Conservation (phyloP, 2,888 invertebrate species). For the Dexiosoma caninum region DNA sequence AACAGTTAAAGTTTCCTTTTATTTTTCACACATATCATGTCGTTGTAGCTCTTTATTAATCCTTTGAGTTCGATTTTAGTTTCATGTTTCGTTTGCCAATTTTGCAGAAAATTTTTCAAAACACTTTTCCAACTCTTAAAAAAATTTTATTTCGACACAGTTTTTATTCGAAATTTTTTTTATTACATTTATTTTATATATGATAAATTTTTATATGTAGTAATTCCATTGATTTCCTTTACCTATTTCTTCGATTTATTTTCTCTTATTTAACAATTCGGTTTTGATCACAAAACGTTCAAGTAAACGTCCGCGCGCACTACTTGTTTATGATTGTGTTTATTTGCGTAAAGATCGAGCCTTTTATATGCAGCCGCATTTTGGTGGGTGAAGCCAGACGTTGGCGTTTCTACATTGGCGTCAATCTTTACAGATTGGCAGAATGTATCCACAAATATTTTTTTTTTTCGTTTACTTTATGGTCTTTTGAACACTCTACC, state of each 20-base stretch:
- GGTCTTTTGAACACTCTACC: neutral
- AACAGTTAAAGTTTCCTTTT: too few species aligned
- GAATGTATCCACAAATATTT: constrained; percentile 29
- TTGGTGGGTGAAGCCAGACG: constrained; percentile 63
- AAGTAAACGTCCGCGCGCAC: constrained; percentile 60
- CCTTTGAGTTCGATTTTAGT: neutral
- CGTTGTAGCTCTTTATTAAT: neutral
- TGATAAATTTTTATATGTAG: too few species aligned
- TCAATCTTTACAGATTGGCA: constrained; percentile 53
- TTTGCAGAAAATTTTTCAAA: neutral
- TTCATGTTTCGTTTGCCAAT: neutral
- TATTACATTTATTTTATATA: too few species aligned
- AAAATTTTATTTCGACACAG: neutral
- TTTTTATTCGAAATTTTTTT: neutral
- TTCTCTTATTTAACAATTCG: neutral
- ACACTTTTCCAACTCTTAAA: constrained; percentile 17
- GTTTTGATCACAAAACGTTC: constrained; percentile 36
- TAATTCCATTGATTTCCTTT: too few species aligned
- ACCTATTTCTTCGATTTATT: constrained; percentile 52
- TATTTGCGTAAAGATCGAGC: constrained; percentile 59
- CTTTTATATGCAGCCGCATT: constrained; percentile 64
- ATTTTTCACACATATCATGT: neutral
- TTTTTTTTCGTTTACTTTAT: constrained; percentile 20
- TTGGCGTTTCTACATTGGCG: constrained; percentile 38
- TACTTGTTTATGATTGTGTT: constrained; percentile 58